A percentile compares a stretch with the other conserved stretches of the same genome.
Conservation (phyloP, 2,888 invertebrate genomes). For the Amiota mariae region DNA sequence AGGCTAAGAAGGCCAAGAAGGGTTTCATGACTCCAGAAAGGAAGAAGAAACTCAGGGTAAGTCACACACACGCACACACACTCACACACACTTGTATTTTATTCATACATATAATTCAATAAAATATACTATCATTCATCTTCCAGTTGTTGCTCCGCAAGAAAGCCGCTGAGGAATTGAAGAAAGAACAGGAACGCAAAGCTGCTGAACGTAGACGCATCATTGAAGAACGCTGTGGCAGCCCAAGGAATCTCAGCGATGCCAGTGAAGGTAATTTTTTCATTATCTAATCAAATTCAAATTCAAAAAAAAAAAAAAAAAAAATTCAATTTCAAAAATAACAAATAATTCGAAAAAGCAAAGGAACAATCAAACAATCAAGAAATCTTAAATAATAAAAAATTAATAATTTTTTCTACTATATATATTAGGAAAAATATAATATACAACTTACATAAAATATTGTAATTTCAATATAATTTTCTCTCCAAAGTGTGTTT, state of each 20-base stretch:
- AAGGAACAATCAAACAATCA: slow-evolving; percentile 1
- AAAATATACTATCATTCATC: background rate
- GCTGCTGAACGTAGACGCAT: slow-evolving; percentile 98
- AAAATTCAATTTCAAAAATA: slow-evolving; percentile 5
- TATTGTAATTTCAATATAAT: too few relatives aligned
- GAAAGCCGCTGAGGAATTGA: slow-evolving; percentile 99
- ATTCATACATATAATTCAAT: too few relatives aligned
- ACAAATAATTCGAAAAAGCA: background rate
- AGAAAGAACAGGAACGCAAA: slow-evolving; percentile 99
- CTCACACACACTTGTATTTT: too few relatives aligned
- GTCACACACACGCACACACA: slow-evolving; percentile 66
- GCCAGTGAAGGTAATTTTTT: slow-evolving; percentile 89
- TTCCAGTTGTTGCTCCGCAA: slow-evolving; percentile 97
- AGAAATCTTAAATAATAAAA: background rate
- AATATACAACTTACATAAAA: too few relatives aligned
- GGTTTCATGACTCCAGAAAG: slow-evolving; percentile 99
- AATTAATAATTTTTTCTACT: slow-evolving; percentile 5
- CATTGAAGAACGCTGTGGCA: slow-evolving; percentile 96
- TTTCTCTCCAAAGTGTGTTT: too few relatives aligned
- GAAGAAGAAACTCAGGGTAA: slow-evolving; percentile 99
- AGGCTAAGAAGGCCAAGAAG: slow-evolving; percentile 99
- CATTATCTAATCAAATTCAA: background rate
- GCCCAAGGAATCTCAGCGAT: slow-evolving; percentile 91
- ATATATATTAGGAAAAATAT: too few relatives aligned
- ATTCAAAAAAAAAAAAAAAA: background rate